Base-by-base conservation (phyloP, 1,140 invertebrate genomes). In the Colletes gigas region DNA sequence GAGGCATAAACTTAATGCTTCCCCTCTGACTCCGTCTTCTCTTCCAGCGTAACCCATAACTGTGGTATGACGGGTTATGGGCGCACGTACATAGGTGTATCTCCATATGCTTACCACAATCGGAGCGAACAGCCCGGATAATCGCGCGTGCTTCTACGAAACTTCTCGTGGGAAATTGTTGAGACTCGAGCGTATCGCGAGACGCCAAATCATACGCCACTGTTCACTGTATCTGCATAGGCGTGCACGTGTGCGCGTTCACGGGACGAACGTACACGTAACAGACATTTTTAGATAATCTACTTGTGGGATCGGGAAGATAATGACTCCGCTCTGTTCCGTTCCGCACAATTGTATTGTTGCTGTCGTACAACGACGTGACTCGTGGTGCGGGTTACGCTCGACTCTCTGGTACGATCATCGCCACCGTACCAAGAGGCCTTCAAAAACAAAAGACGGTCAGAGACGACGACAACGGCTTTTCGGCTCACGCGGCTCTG, bases 1-100 rank as follows among this genome's bases (percentile, higher is more conserved):
- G 47, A 68, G 21, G 70, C 83, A 82, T 89, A 88, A 89, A 89
- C 84, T 85, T 83, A 88, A 88, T 86, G 88, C 71, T 21, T 39
- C 14, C 15, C 4, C 12, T 57, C 8, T 17, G 57, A 41, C 44
- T 15, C 47, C 6, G 12, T 2, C 62, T 14, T 60, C 75, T 1
- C 19, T 14, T 4, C 57, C 55, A 4, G 41, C 19, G 39, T 14
- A 14, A 44, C 41, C 79, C 74, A 63, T 86, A 80, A 85, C 60
- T 47, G 47, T 74, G 71, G 55, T 67, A 80, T 59, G 71, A 83
- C 68, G 69, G n/a, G 76, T 60, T 74, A 74, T 72, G 39, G 30
- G 50, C 14, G 8, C 21, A 19, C 41, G 30, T 63, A 69, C 68
- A 65, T 81, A 57, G 19, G 59, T 65, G 41, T 80, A 72, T 86